Conservation (phyloP, 2,888 invertebrate genomes). For the Dascillus cervinus region DNA sequence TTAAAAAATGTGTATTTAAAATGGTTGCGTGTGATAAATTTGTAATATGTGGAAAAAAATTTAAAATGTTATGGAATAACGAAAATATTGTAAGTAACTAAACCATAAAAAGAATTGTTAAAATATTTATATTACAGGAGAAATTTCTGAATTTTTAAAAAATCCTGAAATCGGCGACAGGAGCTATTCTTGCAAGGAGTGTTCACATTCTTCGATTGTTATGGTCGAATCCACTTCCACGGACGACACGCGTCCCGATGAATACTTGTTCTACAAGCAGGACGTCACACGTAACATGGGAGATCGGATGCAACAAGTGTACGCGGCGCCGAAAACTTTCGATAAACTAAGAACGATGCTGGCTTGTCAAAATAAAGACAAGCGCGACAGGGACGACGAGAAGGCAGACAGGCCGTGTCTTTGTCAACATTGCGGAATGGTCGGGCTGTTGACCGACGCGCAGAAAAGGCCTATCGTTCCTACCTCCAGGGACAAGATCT, state of each 20-base stretch:
- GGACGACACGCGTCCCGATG: background rate
- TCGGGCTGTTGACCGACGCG: constrained; percentile 35
- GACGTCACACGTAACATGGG: background rate
- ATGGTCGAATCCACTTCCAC: background rate
- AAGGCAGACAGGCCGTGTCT: constrained; percentile 32
- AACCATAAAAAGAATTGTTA: no score
- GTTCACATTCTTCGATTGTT: no score
- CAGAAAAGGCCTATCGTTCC: constrained; percentile 34
- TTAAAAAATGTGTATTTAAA: no score
- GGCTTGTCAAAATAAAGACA: constrained; percentile 27
- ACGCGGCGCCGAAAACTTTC: constrained; percentile 28
- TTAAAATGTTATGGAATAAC: no score
- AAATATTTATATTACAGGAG: no score
- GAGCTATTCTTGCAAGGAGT: no score
- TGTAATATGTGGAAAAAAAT: no score
- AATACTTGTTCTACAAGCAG: background rate
- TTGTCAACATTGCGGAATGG: constrained; percentile 38
- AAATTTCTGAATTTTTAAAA: no score
- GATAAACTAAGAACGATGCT: constrained; percentile 28
- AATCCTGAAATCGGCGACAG: no score
- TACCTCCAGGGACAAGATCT: background rate
- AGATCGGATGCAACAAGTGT: constrained; percentile 24
- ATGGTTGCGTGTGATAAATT: no score
- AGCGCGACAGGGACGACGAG: constrained; percentile 9
- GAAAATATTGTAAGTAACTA: no score